phyloP scores from a whole-genome alignment of 2,797 vertebrate species.

The Buphagus erythrorhynchus region DNA sequence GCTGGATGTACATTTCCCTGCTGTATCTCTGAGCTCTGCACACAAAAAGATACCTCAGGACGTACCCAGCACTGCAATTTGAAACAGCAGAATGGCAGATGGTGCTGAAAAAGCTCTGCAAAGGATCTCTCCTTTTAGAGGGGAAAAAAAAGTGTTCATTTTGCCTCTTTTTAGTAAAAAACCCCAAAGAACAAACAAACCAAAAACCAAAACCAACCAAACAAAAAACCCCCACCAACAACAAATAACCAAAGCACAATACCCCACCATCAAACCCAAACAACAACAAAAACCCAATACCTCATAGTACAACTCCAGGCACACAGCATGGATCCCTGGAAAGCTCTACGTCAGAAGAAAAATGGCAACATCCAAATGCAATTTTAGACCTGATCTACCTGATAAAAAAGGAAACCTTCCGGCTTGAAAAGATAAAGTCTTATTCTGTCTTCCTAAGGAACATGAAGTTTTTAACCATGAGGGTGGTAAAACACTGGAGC shows the following conservation, averaged over 20 bases:
- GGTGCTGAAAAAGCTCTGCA: not conserved
- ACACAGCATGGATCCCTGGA: not conserved
- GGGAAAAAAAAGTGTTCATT: fast-evolving
- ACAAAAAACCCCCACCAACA: fast-evolving
- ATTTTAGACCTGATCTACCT: not conserved
- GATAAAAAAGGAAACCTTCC: not conserved
- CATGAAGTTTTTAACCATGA: not conserved
- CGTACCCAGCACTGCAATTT: not conserved
- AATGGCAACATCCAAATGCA: not conserved
- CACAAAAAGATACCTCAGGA: not conserved
- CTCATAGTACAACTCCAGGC: not conserved
- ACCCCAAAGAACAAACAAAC: not conserved
- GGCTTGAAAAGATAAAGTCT: not conserved
- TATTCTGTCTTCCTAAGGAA: not conserved
- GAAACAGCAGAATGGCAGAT: not conserved
- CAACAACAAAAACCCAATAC: not conserved
- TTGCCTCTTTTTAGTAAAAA: not conserved
- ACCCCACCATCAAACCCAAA: not conserved
- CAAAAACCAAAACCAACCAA: not conserved
- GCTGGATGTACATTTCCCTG: not conserved
- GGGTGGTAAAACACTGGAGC: not conserved
- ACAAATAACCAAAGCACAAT: not conserved
- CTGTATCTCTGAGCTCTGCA: not conserved
- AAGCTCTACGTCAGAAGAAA: not conserved
- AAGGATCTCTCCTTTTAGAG: not conserved